Evolutionary conservation across 2,113 vertebrate species (phyloP).

Genomic region (Callorhinus ursinus): DNA sequence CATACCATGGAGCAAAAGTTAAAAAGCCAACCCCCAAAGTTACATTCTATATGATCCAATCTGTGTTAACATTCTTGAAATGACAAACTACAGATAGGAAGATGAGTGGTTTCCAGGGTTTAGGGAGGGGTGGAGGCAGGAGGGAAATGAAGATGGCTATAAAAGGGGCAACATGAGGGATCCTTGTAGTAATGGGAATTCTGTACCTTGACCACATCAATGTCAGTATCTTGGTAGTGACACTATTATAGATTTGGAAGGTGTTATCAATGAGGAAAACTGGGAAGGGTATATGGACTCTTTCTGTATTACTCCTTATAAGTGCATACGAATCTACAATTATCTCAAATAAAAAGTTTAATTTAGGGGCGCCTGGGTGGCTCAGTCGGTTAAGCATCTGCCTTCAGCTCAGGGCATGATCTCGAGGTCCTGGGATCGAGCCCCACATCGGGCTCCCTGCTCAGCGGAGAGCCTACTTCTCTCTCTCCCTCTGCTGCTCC

Average conservation of each 20-base stretch:
- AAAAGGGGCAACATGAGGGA: background rate
- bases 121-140: background rate
- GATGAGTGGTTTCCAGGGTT: background rate
- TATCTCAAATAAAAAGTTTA: conserved; percentile 10
- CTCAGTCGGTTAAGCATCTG: background rate
- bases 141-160: background rate
- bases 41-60: background rate
- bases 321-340: background rate
- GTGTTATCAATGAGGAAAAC: background rate
- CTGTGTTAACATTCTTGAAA: background rate
- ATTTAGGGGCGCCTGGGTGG: background rate
- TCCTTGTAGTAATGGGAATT: background rate
- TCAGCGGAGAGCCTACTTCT: no score
- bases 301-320: background rate
- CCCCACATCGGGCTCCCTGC: no score
- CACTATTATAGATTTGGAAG: background rate
- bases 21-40: background rate
- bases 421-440: no score
- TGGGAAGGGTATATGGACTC: background rate
- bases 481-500: no score
- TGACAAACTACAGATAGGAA: background rate
- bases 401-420: background rate
- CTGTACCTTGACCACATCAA: background rate
- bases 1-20: background rate
- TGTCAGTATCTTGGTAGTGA: background rate